Base-by-base conservation (phyloP, 2,797 vertebrate genomes). In the Fundulus diaphanus region DNA sequence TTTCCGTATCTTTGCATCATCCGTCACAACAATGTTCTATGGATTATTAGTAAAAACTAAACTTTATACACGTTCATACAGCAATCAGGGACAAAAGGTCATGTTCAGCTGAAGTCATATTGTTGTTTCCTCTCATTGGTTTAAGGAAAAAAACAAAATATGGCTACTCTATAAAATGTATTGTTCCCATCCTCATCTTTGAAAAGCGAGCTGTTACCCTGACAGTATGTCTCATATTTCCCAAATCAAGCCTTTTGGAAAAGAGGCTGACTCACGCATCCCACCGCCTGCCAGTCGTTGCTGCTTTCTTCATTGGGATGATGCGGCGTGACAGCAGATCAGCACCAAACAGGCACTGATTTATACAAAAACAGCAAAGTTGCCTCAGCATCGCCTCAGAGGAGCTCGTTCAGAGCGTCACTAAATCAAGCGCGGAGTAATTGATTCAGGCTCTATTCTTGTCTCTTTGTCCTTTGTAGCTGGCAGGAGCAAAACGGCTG, bases 371-470 rank as follows among this genome's bases (percentile, higher is more conserved):
- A 37, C 44, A 70, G 51, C 49, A 70, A 71, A 73, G 68, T 51
- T 70, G 31, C 73, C 63, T 79, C 7, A 81, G 82, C 79, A 76
- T 85, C 79, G 51, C 72, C 81, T 80, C 76, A 85, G 72, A 84
- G 70, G 76, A 82, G 86, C 83, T 84, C 79, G 80, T 83, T 78
- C 74, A 57, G 74, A 80, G 72, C 65, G 20, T 24, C 66, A 54
- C 68, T 63, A 72, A 83, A 82, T 84, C 83, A 81, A 79, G 83
- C 78, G 65, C 85, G 68, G 66, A 74, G 73, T 75, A 82, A 90
- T 66, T 78, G 86, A 89, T 88, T 85, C 84, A 73, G 80, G 82
- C 77, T 82, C 73, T 24, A 73, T 42, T 87, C 76, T 81, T 88
- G 73, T 85, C 82, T 87, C 82, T 77, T 59, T 12, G 68, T 67